These are phyloP conservation scores for Euborellia annulipes DNA, from an alignment of 1,140 invertebrate species.

Conservation along the genomic window DNA sequence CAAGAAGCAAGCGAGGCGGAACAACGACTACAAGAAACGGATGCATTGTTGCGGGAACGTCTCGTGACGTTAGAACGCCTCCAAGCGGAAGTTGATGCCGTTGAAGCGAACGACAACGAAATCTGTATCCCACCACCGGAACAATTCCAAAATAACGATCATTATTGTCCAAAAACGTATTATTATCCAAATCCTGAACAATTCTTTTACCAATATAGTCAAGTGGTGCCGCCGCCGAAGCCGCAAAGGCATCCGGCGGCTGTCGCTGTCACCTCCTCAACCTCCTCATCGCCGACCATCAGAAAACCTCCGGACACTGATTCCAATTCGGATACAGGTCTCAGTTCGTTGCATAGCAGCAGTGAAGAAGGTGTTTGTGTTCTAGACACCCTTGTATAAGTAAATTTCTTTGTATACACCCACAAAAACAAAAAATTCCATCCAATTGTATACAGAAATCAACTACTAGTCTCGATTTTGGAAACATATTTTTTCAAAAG, in stretches of 20 bases:
- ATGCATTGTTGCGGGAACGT: conserved; percentile 42
- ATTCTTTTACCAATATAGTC: neutral
- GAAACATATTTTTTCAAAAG: too few relatives aligned
- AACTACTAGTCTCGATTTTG: too few relatives aligned
- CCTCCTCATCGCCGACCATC: neutral
- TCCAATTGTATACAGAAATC: too few relatives aligned
- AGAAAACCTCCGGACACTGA: conserved; percentile 26
- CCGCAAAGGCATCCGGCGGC: neutral
- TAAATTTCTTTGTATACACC: too few relatives aligned
- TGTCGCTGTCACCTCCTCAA: neutral
- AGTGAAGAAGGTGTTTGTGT: conserved; percentile 28
- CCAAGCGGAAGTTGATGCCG: conserved; percentile 41
- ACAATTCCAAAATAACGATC: too few relatives aligned
- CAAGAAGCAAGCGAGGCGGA: conserved; percentile 27
- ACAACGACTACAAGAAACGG: conserved; percentile 34
- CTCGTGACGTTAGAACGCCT: conserved; percentile 42
- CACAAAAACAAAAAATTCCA: too few relatives aligned
- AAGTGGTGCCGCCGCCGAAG: neutral
- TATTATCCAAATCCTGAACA: too few relatives aligned
- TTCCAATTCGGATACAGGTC: conserved; percentile 38
- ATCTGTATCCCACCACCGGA: too few relatives aligned
- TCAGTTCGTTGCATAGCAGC: conserved; percentile 36
- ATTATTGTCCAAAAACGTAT: too few relatives aligned
- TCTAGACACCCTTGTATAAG: conserved; percentile 33
- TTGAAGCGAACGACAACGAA: conserved; percentile 33